phyloP scores from a whole-genome alignment of 2,113 vertebrate genomes.

The Litocranius walleri region DNA sequence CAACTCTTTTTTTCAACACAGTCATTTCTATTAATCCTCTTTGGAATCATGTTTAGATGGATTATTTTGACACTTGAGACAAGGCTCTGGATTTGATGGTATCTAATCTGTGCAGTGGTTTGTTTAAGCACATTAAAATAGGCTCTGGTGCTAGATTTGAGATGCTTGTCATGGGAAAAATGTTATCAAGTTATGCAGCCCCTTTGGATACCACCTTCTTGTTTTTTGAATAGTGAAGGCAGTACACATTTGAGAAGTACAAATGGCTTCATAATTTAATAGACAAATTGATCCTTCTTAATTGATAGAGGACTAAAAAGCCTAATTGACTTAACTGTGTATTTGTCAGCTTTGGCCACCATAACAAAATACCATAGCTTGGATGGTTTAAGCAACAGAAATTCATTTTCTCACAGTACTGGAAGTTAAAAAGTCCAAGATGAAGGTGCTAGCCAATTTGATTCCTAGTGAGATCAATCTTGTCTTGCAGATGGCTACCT shows the following conservation, averaged over 20 bases:
- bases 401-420: not conserved
- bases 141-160: no score
- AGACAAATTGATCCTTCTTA: conserved; percentile 23
- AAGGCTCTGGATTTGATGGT: not conserved
- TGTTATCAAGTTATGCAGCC: not conserved
- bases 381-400: not conserved
- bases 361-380: not conserved
- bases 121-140: not conserved
- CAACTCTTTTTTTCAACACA: not conserved
- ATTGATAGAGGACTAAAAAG: conserved; percentile 12
- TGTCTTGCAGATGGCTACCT: not conserved
- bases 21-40: not conserved
- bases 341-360: not conserved
- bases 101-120: not conserved
- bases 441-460: not conserved
- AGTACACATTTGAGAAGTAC: conserved; percentile 21
- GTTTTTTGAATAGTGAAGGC: not conserved
- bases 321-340: not conserved
- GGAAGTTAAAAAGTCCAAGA: not conserved
- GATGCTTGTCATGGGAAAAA: not conserved
- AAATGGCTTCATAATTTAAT: conserved; percentile 13
- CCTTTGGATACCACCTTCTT: not conserved
- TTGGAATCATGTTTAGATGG: not conserved
- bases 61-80: not conserved
- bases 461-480: not conserved